Evolutionary conservation across 37 sponge, comb jelly and placozoan genomes (phyloP), one percentile per base, ranked within the genome.

Genomic region (Beroe ovata): DNA sequence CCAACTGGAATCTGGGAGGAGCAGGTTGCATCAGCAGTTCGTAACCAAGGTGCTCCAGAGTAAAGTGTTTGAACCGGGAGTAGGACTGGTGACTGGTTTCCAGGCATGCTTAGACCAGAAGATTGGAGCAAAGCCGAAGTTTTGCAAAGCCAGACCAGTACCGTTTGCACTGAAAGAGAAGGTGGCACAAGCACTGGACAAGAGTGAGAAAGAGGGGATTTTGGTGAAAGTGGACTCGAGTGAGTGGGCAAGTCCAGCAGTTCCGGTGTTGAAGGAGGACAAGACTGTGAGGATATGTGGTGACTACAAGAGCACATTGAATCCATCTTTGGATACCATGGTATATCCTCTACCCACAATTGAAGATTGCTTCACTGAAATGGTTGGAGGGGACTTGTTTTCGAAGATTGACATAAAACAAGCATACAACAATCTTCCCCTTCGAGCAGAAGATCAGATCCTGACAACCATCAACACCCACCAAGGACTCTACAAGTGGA

Each of bases 381-480:
- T 91, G 66, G 26, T 32, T 16, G 89, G 71, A 14, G 92, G 92
- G 38, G 29, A 90, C 29, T 34, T 18, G 40, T 92, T 92, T 29
- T 60, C 90, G 35, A 77, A 81, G 59, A 60, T 91, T 22, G 92
- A 91, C 60, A 21, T 91, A 61, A 90, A 88, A 60, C 19, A 39
- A 28, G 92, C 92, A 3, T 92, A 92, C 59, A 89, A 54, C 29
- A 90, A 90, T 40, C 38, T 91, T 39, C 60, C 60, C 22, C 37
- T 93, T 60, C 25, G 89, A 28, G 90, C 29, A 26, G 39, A 54
- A 39, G 91, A 91, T 26, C 58, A 47, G 41, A 23, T 61, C 64
- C 81, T 89, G 35, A 38, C 84, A 8, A 89, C 90, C 40, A 90
- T 93, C 29, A 94, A 92, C 54, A 94, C 94, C 18, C 92, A 89